Base-by-base conservation (phyloP, 1,140 invertebrate species). In the Caerostris extrusa region DNA sequence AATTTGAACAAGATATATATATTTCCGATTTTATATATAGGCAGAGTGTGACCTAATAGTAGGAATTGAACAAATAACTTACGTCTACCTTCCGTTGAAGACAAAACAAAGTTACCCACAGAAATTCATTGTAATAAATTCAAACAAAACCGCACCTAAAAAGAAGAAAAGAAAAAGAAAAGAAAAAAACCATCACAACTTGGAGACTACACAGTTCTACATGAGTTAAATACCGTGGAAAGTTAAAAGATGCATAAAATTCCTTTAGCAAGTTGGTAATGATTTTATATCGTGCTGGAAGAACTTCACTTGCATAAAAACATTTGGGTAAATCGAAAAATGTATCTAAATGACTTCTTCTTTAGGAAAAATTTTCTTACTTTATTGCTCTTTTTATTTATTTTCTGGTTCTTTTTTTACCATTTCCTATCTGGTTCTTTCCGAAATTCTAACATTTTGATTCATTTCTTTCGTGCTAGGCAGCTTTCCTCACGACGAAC, bases 331-430 rank as follows among this genome's bases (percentile, higher is more conserved):
- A 88, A 88, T 88, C 60, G 86, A 88, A 88, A 88, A 88, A 88
- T 53, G 61, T 88, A 88, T 67, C 86, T 60, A 88, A 88, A 88
- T 88, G 86, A 88, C 86, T 88, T 88, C 86, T 88, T 88, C 60
- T 64, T 53, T 53, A 67, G 56, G 86, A 88, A 67, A 88, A 57
- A 64, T n/a, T n/a, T n/a, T 57, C 50, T 88, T 88, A 17, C 12
- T 64, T 57, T 57, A 64, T 61, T 67, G 17, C 61, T 88, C 50
- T 64, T 64, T 53, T 64, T 8, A 14, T 53, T 60, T 60, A n/a
- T 86, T 34, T 8, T 34, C 34, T 34, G 34, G 2, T 86, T 85
- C 56, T n/a, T 64, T 64, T 17, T 57, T 50, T 7, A 53, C 34
- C 61, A 19, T 67, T 88, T 88, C 12, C 61, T 64, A 5, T 19